Conservation (phyloP, 2,113 vertebrate species). For the Protobothrops mucrosquamatus region DNA sequence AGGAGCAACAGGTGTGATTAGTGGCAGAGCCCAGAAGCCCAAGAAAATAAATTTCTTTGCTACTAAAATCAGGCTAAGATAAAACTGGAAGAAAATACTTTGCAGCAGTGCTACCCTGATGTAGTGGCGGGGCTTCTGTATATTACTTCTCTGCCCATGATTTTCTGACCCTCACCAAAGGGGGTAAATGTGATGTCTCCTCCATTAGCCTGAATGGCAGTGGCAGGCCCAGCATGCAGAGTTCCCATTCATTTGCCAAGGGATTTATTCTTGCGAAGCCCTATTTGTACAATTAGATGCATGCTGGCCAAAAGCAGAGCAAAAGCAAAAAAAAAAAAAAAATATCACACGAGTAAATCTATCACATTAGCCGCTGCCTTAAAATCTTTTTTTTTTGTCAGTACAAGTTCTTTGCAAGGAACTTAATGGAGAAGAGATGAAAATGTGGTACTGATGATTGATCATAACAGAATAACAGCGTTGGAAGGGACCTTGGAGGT, state of each 20-base stretch:
- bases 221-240: conserved; percentile 20
- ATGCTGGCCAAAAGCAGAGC: neutral
- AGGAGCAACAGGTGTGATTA: neutral
- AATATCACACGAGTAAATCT: too few species aligned
- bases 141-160: conserved; percentile 56
- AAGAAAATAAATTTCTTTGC: neutral
- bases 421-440: neutral
- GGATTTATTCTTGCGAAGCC: conserved; percentile 25
- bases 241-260: conserved; percentile 30
- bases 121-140: conserved; percentile 43
- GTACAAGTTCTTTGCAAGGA: neutral
- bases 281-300: conserved; percentile 18
- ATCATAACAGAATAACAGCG: neutral
- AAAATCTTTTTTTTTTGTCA: neutral
- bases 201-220: conserved; percentile 32
- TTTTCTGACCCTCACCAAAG: conserved; percentile 58
- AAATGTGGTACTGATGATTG: neutral
- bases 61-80: conserved; percentile 15
- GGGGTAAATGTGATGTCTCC: conserved; percentile 51
- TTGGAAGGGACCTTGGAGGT: neutral
- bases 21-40: neutral
- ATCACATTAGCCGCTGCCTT: conserved; percentile 1
- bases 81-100: conserved; percentile 39
- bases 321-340: conserved; percentile 17
- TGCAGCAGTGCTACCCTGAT: conserved; percentile 12